Evolutionary conservation across 2,797 vertebrate genomes (phyloP).

Genomic region (Periophthalmus magnuspinnatus): DNA sequence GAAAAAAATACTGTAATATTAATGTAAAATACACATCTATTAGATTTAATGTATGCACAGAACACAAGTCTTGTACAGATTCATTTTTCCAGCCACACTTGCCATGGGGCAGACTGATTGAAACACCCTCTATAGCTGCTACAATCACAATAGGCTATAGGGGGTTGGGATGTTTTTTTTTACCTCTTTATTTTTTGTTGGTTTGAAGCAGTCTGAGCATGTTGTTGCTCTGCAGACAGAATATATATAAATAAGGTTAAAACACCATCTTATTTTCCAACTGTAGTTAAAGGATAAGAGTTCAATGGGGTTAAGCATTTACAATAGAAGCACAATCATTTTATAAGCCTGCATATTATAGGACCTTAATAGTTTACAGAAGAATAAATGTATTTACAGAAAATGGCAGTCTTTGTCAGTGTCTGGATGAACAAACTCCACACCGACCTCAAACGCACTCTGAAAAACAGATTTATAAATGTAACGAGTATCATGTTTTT

Average conservation of each 20-base stretch:
- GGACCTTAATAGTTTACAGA: background rate
- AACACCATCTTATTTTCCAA: too few species aligned
- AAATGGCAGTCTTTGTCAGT: constrained; percentile 93
- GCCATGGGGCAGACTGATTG: too few species aligned
- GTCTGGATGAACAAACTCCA: constrained; percentile 90
- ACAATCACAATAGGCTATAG: too few species aligned
- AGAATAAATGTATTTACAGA: constrained; percentile 82
- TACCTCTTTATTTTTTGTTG: constrained; percentile 94
- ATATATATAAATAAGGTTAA: background rate
- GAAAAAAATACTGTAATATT: background rate
- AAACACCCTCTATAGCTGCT: too few species aligned
- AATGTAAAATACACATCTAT: too few species aligned
- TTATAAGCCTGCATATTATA: background rate
- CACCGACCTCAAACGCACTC: constrained; percentile 90
- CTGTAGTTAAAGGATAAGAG: too few species aligned
- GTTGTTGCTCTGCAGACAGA: constrained; percentile 75
- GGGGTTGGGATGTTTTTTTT: constrained; percentile 17
- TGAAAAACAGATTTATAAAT: constrained; percentile 52
- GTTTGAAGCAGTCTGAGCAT: constrained; percentile 91
- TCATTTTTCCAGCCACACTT: too few species aligned
- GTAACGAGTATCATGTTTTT: background rate
- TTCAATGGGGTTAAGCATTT: too few species aligned
- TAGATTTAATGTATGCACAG: too few species aligned
- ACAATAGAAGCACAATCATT: too few species aligned
- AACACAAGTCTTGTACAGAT: too few species aligned